Evolutionary conservation across 2,888 invertebrate genomes (phyloP).

Genomic region (Dynastes tityus): DNA sequence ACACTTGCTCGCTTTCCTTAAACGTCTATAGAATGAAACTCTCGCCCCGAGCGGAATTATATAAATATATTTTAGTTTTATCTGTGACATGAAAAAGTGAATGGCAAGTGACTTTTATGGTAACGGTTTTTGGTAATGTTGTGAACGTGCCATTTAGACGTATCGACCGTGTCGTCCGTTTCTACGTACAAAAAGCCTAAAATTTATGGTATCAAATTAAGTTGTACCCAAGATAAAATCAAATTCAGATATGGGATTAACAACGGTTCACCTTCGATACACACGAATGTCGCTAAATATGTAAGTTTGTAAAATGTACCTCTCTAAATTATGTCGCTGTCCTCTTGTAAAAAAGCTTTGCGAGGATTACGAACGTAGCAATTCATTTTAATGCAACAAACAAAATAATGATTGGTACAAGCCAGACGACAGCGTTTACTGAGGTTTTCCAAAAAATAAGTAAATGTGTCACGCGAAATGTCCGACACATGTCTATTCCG

Average conservation of each 20-base stretch:
- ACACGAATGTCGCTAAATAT: slow-evolving; percentile 55
- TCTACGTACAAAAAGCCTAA: slow-evolving; percentile 38
- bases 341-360: slow-evolving; percentile 15
- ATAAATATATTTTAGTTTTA: slow-evolving; percentile 30
- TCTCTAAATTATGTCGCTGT: slow-evolving; percentile 44
- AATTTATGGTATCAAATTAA: slow-evolving; percentile 56
- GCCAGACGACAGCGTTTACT: too few relatives aligned
- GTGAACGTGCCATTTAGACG: slow-evolving; percentile 38
- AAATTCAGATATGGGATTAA: slow-evolving; percentile 54
- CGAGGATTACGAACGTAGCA: slow-evolving; percentile 10
- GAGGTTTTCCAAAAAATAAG: too few relatives aligned
- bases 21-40: slow-evolving; percentile 1
- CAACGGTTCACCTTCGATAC: slow-evolving; percentile 53
- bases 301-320: slow-evolving; percentile 44
- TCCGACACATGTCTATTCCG: too few relatives aligned
- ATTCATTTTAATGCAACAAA: neutral
- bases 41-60: slow-evolving; percentile 13
- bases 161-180: slow-evolving; percentile 27
- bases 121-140: slow-evolving; percentile 39
- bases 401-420: neutral
- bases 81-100: slow-evolving; percentile 13
- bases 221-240: slow-evolving; percentile 56
- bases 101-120: slow-evolving; percentile 36
- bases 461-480: too few relatives aligned
- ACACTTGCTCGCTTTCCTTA: neutral